phyloP scores from a whole-genome alignment of 2,888 invertebrate genomes.

The Urechis unicinctus region DNA sequence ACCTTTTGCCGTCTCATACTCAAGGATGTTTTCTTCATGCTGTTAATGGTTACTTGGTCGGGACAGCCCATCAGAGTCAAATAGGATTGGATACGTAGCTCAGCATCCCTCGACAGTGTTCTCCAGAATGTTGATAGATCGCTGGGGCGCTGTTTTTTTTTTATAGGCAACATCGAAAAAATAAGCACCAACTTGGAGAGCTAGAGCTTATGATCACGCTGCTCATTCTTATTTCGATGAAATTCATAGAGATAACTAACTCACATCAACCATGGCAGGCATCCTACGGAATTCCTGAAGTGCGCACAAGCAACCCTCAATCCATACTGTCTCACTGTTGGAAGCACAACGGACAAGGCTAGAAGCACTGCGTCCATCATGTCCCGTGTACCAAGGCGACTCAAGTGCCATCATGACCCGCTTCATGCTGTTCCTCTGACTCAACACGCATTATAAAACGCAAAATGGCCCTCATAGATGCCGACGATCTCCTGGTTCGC shows the following conservation, averaged over 20 bases:
- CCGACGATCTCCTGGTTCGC: conserved; percentile 40
- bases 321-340: conserved; percentile 63
- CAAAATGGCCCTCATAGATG: conserved; percentile 18
- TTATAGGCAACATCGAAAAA: background rate
- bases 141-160: too few species aligned
- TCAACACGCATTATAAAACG: conserved; percentile 11
- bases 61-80: conserved; percentile 86
- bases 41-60: conserved; percentile 57
- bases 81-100: conserved; percentile 80
- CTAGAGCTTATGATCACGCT: too few species aligned
- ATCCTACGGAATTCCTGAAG: conserved; percentile 72
- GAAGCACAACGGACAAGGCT: conserved; percentile 33
- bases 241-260: too few species aligned
- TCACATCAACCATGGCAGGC: conserved; percentile 57
- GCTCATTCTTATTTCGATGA: too few species aligned
- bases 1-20: conserved; percentile 54
- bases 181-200: too few species aligned
- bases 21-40: conserved; percentile 14
- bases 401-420: conserved; percentile 52
- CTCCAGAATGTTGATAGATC: conserved; percentile 58
- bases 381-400: conserved; percentile 81
- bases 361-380: conserved; percentile 51
- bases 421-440: conserved; percentile 4
- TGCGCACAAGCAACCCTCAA: conserved; percentile 71
- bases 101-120: conserved; percentile 69